Conservation (phyloP, 2,113 vertebrate genomes). For the Microcebus tavaratra region DNA sequence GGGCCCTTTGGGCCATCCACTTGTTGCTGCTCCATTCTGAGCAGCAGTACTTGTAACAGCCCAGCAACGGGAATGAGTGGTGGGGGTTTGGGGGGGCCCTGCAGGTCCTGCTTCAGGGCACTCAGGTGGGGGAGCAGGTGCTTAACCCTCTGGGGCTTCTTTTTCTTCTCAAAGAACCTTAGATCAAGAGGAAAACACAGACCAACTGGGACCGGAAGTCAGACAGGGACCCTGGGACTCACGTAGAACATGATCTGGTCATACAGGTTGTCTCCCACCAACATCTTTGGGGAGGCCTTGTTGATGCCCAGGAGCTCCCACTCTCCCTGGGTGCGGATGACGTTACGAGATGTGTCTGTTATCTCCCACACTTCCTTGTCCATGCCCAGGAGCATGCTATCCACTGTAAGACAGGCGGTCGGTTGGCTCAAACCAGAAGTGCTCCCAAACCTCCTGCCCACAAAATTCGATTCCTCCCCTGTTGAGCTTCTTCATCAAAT, state of each 20-base stretch:
- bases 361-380: slow-evolving; percentile 45
- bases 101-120: not conserved
- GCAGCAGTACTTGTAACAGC: not conserved
- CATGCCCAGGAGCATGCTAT: slow-evolving; percentile 29
- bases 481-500: slow-evolving; percentile 72
- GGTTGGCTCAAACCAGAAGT: not conserved
- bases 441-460: not conserved
- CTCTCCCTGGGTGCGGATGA: slow-evolving; percentile 48
- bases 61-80: not conserved
- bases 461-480: not conserved
- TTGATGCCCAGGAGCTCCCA: slow-evolving; percentile 51
- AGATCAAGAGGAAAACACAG: not conserved
- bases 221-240: not conserved
- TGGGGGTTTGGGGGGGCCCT: rapidly evolving
- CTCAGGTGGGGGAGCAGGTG: not conserved
- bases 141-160: not conserved
- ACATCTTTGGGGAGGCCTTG: slow-evolving; percentile 13
- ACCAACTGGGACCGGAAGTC: not conserved
- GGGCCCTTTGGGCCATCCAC: not conserved
- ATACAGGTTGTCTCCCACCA: not conserved
- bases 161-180: not conserved
- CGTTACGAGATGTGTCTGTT: not conserved
- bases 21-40: not conserved
- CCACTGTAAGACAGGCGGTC: not conserved
- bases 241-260: slow-evolving; percentile 47